Conservation (phyloP, 2,888 invertebrate species). For the Augiades crinisus region DNA sequence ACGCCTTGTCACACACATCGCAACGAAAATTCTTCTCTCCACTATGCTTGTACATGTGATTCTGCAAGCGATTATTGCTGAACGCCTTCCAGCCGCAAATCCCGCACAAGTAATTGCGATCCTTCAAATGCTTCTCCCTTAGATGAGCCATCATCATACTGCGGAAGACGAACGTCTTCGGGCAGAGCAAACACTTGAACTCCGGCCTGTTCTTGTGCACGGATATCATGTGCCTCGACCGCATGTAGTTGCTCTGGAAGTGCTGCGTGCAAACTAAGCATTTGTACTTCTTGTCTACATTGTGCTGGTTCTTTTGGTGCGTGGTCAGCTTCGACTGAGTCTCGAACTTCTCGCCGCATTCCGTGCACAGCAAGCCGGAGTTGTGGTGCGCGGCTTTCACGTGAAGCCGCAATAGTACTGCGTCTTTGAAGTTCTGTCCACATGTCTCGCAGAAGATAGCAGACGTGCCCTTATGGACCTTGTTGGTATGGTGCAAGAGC, state of each 20-base stretch:
- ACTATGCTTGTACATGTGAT: conserved; percentile 73
- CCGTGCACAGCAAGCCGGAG: conserved; percentile 56
- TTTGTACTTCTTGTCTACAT: conserved; percentile 71
- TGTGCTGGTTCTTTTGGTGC: conserved; percentile 68
- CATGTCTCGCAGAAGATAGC: conserved; percentile 68
- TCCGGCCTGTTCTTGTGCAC: conserved; percentile 65
- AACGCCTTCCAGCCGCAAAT: conserved; percentile 71
- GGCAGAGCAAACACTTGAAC: conserved; percentile 69
- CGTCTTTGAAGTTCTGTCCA: conserved; percentile 69
- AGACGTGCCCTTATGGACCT: conserved; percentile 68
- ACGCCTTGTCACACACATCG: conserved; percentile 65
- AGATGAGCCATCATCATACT: conserved; percentile 75
- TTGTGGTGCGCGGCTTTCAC: conserved; percentile 65
- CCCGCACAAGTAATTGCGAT: conserved; percentile 61
- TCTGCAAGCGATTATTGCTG: conserved; percentile 72
- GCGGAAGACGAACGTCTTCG: conserved; percentile 67
- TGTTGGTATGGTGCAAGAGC: conserved; percentile 65
- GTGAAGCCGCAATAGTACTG: conserved; percentile 52
- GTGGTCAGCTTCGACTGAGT: conserved; percentile 69
- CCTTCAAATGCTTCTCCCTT: conserved; percentile 64
- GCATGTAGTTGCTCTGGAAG: conserved; percentile 65
- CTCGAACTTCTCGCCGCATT: conserved; percentile 72
- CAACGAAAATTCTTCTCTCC: conserved; percentile 75
- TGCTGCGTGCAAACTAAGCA: conserved; percentile 68
- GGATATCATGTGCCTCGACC: conserved; percentile 65